Evolutionary conservation across 2,888 invertebrate genomes (phyloP).

Genomic region (Pandemis corylana): DNA sequence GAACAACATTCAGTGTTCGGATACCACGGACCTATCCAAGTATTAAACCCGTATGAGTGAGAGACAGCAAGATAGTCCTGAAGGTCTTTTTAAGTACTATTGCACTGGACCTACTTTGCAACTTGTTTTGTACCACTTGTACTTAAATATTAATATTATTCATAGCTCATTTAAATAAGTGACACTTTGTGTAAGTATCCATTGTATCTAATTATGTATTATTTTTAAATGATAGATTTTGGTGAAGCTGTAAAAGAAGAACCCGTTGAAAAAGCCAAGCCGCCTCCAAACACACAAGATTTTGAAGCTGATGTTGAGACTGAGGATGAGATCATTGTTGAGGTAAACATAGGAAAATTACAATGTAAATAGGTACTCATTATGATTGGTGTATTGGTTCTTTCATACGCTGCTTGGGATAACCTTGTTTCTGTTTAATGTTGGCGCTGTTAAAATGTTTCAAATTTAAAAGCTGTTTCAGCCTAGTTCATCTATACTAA

Average conservation of each 20-base stretch:
- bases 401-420: too few relatives aligned
- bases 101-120: neutral
- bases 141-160: neutral
- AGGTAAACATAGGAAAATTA: conserved; percentile 66
- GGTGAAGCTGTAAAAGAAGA: conserved; percentile 59
- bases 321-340: conserved; percentile 86
- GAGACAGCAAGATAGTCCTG: too few relatives aligned
- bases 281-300: conserved; percentile 55
- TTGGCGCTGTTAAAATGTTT: too few relatives aligned
- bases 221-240: conserved; percentile 58
- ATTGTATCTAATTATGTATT: neutral
- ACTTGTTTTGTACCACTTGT: neutral
- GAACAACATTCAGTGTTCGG: too few relatives aligned
- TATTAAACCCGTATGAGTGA: too few relatives aligned
- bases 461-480: too few relatives aligned
- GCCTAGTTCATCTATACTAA: too few relatives aligned
- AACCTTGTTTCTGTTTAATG: too few relatives aligned
- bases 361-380: too few relatives aligned
- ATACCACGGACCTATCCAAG: too few relatives aligned
- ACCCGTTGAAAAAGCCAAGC: conserved; percentile 54
- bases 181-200: conserved; percentile 4
- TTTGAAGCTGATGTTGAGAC: conserved; percentile 69
- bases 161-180: neutral
- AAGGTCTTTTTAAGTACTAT: neutral
- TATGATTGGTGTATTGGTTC: too few relatives aligned